Conservation (phyloP, 1,140 invertebrate genomes). For the Zaprionus lachaisei region DNA sequence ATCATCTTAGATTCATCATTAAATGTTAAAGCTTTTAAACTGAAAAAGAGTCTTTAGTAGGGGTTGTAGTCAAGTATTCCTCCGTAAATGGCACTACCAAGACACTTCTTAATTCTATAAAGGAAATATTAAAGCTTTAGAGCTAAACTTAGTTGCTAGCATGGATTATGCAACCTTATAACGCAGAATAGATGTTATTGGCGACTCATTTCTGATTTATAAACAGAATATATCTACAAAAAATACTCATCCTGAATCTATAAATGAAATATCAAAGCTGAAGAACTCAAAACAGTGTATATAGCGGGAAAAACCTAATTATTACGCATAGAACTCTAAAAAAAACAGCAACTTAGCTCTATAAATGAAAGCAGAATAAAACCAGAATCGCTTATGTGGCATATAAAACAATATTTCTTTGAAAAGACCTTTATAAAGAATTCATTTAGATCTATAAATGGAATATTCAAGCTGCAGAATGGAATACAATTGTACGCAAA, state of each 20-base stretch:
- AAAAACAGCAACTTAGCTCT: too few species aligned
- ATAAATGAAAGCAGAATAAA: too few species aligned
- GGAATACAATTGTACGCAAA: neutral
- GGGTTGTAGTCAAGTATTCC: neutral
- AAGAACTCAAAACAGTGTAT: neutral
- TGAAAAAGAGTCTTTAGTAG: neutral
- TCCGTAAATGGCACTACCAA: too few species aligned
- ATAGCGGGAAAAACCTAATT: too few species aligned
- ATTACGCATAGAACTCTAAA: too few species aligned
- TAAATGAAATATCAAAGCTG: neutral
- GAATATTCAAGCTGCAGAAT: neutral
- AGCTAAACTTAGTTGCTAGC: neutral
- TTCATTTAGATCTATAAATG: neutral
- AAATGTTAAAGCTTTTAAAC: neutral
- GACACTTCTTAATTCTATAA: neutral
- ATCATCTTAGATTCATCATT: neutral
- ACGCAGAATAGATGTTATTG: too few species aligned
- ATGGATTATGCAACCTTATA: too few species aligned
- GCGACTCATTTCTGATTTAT: too few species aligned
- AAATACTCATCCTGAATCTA: neutral
- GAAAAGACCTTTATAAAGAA: too few species aligned
- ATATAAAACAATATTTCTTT: too few species aligned
- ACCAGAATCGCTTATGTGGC: too few species aligned
- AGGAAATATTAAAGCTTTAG: neutral
- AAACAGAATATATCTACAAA: too few species aligned